Evolutionary conservation across 2,797 vertebrate genomes (phyloP).

Genomic region (Paramormyrops hopkinsi): DNA sequence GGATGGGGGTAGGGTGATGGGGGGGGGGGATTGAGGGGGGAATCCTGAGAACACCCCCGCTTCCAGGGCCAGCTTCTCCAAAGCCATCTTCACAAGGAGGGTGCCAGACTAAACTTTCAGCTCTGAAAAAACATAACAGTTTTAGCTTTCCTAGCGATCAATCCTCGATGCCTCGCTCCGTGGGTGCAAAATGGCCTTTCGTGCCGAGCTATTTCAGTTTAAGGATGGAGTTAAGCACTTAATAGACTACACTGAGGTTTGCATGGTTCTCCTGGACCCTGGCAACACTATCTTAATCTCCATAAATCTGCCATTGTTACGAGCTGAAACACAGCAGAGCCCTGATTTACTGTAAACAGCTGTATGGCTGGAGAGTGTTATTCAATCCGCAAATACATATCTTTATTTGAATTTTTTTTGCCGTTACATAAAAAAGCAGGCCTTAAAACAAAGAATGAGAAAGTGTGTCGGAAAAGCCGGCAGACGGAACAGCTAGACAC

Average conservation of each 20-base stretch:
- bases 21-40: not conserved
- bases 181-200: not conserved
- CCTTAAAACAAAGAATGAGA: not conserved
- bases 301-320: slow-evolving; percentile 65
- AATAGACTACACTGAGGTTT: slow-evolving; percentile 44
- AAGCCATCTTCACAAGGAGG: not conserved
- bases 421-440: not conserved
- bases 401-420: not conserved
- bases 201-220: not conserved
- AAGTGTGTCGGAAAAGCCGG: not conserved
- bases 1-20: not conserved
- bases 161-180: not conserved
- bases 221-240: not conserved
- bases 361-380: slow-evolving; percentile 54
- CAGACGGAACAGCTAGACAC: not conserved
- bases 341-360: slow-evolving; percentile 69
- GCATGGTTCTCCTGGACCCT: slow-evolving; percentile 56
- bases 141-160: not conserved
- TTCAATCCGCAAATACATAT: slow-evolving; percentile 25
- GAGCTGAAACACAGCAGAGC: slow-evolving; percentile 59
- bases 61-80: not conserved
- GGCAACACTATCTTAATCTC: slow-evolving; percentile 55
- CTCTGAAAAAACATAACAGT: not conserved
- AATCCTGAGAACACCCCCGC: not conserved
- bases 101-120: not conserved